These are phyloP conservation scores for Hemibagrus wyckioides DNA, from an alignment of 2,113 vertebrate genomes.

Conservation along the genomic window DNA sequence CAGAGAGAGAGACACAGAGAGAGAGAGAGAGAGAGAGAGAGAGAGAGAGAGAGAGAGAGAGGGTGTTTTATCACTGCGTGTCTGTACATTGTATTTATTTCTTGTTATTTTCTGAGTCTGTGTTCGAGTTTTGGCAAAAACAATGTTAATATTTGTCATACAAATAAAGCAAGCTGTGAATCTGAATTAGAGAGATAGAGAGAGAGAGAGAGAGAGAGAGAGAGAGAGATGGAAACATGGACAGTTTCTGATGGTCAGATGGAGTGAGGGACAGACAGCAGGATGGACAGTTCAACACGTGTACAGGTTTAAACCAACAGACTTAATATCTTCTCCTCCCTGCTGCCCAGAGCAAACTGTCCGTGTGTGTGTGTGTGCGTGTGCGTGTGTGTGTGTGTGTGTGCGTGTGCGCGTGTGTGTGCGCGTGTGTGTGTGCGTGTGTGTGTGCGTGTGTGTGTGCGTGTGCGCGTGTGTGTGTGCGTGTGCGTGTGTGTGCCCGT, in stretches of 20 bases:
- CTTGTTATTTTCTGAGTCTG: too few relatives aligned
- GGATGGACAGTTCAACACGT: neutral
- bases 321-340: neutral
- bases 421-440: too few relatives aligned
- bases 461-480: too few relatives aligned
- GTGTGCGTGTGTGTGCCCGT: too few relatives aligned
- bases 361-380: neutral
- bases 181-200: constrained; percentile 34
- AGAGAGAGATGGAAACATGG: accelerated
- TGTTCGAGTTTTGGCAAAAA: too few relatives aligned
- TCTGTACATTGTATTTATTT: too few relatives aligned
- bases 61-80: too few relatives aligned
- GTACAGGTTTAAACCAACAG: neutral
- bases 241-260: too few relatives aligned
- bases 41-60: neutral
- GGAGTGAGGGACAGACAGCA: neutral
- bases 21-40: neutral
- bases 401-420: too few relatives aligned
- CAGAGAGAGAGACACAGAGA: neutral
- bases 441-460: too few relatives aligned
- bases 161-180: too few relatives aligned
- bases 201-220: neutral
- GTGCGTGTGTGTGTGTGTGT: neutral
- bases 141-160: too few relatives aligned
- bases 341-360: neutral